Percentiles rank a stretch among this genome's conserved stretches.
Conservation (phyloP, 2,113 vertebrate species). For the Myotis yumanensis region DNA sequence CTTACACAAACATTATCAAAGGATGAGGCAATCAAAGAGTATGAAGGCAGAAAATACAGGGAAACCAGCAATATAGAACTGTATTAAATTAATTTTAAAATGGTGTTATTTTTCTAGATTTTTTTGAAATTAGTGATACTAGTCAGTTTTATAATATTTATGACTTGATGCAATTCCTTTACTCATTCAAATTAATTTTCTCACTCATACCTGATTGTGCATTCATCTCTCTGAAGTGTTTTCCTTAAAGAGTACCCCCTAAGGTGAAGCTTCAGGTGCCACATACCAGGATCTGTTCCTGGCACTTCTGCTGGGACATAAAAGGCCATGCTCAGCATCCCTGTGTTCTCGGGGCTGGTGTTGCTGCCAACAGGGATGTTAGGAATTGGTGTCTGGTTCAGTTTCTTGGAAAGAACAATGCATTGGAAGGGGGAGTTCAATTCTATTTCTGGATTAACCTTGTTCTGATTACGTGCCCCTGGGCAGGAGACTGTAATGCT, state of each 20-base stretch:
- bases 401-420: neutral
- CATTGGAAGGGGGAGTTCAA: neutral
- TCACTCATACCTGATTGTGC: neutral
- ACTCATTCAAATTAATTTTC: neutral
- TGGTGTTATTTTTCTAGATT: neutral
- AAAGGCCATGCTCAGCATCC: neutral
- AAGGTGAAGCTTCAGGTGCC: neutral
- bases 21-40: neutral
- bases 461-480: neutral
- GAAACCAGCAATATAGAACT: neutral
- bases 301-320: neutral
- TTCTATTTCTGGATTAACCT: conserved; percentile 14
- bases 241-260: neutral
- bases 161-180: conserved; percentile 20
- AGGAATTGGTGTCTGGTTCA: neutral
- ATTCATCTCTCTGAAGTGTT: neutral
- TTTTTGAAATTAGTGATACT: neutral
- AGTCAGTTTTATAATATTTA: neutral
- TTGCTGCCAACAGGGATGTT: neutral
- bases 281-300: neutral
- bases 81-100: neutral
- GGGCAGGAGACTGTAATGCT: neutral
- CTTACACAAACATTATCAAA: neutral
- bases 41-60: neutral
- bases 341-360: neutral